These are phyloP conservation scores for Streptopelia turtur DNA, from an alignment of 2,797 vertebrate genomes.

Conservation along the genomic window DNA sequence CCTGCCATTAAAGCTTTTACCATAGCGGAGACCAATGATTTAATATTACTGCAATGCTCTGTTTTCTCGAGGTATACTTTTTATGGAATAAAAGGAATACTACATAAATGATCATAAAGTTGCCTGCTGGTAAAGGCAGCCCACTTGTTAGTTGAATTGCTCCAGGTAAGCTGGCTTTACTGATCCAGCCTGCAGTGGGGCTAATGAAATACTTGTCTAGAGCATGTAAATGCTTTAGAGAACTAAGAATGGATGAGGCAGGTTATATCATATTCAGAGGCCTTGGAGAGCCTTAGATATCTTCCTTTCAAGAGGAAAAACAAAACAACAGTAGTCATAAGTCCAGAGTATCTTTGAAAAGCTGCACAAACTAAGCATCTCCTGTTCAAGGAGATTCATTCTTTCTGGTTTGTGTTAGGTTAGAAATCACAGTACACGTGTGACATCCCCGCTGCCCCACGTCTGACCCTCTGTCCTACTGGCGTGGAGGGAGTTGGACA, in stretches of 20 bases:
- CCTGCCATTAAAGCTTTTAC: neutral
- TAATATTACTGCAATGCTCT: neutral
- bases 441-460: accelerated
- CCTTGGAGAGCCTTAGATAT: neutral
- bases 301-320: neutral
- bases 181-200: neutral
- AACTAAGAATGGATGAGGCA: neutral
- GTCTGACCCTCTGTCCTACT: neutral
- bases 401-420: neutral
- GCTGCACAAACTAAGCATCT: neutral
- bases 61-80: neutral
- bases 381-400: neutral
- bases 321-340: neutral
- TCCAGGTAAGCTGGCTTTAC: neutral
- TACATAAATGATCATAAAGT: neutral
- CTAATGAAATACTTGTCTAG: neutral
- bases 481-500: neutral
- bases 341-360: neutral
- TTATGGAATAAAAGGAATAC: neutral
- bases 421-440: neutral
- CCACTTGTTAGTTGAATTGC: neutral
- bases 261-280: neutral
- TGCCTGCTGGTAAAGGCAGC: neutral
- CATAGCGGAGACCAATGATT: neutral
- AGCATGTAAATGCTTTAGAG: neutral